Evolutionary conservation across 2,888 invertebrate species (phyloP), one percentile per base, ranked within the genome.

Genomic region (Aleiodes alternator): DNA sequence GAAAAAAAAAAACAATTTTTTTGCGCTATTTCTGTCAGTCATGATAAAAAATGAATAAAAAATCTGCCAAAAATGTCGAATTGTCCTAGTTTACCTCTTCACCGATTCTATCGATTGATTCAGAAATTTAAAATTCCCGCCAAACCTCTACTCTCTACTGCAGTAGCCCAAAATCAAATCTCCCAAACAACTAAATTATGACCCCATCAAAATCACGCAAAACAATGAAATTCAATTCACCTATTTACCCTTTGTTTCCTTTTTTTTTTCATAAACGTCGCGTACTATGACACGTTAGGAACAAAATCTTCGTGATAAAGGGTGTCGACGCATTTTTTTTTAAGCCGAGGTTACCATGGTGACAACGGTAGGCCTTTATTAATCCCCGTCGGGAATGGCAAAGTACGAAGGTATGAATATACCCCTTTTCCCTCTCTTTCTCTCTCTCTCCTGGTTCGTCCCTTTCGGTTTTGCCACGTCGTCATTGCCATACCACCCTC

Each of bases 311-410:
- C 53, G 61, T 64, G 1, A 48, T 56, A 75, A 53, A 71, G 74
- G 51, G 61, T 66, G 72, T 76, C 79, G 78, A 82, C 80, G 82
- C 79, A 81, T 83, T 85, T 87, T 87, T 86, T 84, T 83, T 43
- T 7, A 84, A 64, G 64, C 64, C 48, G 61, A 61, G 38, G 87
- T 87, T 85, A 80, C 86, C 86, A 87, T 87, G 85, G 78, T 84
- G 84, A 87, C 87, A 84, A 85, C 85, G 83, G 83, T 83, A 83
- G 85, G 86, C 86, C 83, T 86, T 87, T 87, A 86, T 88, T 88
- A 88, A 87, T 87, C 84, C 85, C 81, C 79, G 81, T 80, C 84
- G 83, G 82, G 84, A 83, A 82, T 80, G 82, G 82, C 80, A 81
- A 82, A 83, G 85, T 83, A 84, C 81, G 81, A 80, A 80, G 81